Conservation (phyloP, 2,888 invertebrate species). For the Cancer borealis region DNA sequence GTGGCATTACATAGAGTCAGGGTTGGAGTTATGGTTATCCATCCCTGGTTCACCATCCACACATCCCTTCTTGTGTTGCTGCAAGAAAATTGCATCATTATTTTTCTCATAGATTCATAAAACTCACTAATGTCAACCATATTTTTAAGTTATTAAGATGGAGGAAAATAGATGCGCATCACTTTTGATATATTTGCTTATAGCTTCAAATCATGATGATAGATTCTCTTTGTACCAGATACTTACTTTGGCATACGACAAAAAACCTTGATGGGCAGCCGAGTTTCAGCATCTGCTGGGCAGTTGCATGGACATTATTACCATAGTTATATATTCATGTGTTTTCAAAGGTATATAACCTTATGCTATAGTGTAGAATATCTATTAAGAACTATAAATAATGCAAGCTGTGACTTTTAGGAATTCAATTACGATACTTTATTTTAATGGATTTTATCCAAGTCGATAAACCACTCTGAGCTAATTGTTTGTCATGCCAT, state of each 20-base stretch:
- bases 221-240: slow-evolving; percentile 37
- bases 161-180: background rate
- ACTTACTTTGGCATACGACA: background rate
- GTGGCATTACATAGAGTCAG: background rate
- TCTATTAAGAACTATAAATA: background rate
- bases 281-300: background rate
- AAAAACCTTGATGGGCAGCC: slow-evolving; percentile 17
- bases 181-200: background rate
- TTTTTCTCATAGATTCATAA: background rate
- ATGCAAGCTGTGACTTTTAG: background rate
- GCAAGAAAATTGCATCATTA: background rate
- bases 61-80: background rate
- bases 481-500: slow-evolving; percentile 25
- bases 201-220: background rate
- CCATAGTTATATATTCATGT: background rate
- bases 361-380: background rate
- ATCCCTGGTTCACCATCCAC: background rate
- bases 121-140: background rate
- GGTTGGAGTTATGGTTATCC: background rate
- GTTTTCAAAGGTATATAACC: background rate
- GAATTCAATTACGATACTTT: background rate
- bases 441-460: background rate
- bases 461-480: background rate
- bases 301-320: background rate
- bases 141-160: background rate